A percentile compares a stretch with the other conserved stretches of the same genome.
These are phyloP conservation scores for Parazoanthus atlanticus DNA, from an alignment of 92 coral and sea anemone species.

Conservation along the genomic window DNA sequence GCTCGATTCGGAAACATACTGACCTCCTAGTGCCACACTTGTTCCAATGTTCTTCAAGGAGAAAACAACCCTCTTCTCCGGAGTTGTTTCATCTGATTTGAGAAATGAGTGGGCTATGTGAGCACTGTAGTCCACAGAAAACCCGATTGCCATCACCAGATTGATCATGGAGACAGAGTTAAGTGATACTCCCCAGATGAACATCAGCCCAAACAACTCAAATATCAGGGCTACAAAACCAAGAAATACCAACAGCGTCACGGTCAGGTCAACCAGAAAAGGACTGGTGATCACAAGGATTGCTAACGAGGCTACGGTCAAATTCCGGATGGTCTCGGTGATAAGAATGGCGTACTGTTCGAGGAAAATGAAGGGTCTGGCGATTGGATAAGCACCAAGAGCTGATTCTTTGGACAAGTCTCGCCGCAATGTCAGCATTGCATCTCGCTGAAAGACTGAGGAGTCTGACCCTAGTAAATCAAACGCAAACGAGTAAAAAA, in stretches of 20 bases:
- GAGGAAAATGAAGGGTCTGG: constrained; percentile 57
- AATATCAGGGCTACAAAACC: constrained; percentile 71
- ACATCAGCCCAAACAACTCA: constrained; percentile 81
- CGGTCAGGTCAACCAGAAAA: constrained; percentile 65
- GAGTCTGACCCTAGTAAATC: constrained; percentile 9
- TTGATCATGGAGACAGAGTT: constrained; percentile 85
- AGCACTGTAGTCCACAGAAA: constrained; percentile 95
- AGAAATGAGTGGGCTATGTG: constrained; percentile 94
- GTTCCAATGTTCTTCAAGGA: constrained; percentile 88
- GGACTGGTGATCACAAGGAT: constrained; percentile 65
- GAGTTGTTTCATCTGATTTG: constrained; percentile 56
- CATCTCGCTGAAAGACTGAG: constrained; percentile 63
- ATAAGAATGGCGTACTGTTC: constrained; percentile 75
- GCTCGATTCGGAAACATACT: neutral
- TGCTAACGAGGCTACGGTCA: constrained; percentile 62
- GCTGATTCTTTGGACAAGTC: constrained; percentile 55
- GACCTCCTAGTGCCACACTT: constrained; percentile 93
- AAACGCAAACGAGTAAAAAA: neutral
- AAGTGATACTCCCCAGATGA: constrained; percentile 76
- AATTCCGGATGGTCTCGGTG: constrained; percentile 63
- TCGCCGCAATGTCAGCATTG: constrained; percentile 69
- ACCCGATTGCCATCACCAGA: constrained; percentile 94
- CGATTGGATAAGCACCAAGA: constrained; percentile 60
- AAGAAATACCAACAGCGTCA: constrained; percentile 58
- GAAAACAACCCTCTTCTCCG: constrained; percentile 80